Conservation (phyloP, 2,888 invertebrate species). For the Ormyrus thymus region DNA sequence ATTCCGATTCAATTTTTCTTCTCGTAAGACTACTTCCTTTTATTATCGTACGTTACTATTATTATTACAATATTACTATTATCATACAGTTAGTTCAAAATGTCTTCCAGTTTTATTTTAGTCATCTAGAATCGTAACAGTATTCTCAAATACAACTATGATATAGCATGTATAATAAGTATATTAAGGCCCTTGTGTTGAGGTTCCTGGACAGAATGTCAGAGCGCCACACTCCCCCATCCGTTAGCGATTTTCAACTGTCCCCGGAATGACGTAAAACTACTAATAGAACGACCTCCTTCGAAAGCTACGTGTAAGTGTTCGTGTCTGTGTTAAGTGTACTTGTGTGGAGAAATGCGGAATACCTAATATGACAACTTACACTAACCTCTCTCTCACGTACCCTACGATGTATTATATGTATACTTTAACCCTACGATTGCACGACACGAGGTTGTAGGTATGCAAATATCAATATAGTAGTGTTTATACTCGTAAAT, state of each 20-base stretch:
- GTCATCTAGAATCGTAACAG: conserved; percentile 58
- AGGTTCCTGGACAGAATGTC: conserved; percentile 65
- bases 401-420: conserved; percentile 41
- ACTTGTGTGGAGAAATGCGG: conserved; percentile 35
- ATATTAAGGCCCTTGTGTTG: conserved; percentile 70
- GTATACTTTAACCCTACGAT: conserved; percentile 65
- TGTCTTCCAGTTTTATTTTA: conserved; percentile 42
- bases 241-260: conserved; percentile 65
- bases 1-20: conserved; percentile 40
- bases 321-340: background rate
- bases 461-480: conserved; percentile 44
- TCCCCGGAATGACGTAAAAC: conserved; percentile 54
- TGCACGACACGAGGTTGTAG: conserved; percentile 66
- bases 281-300: conserved; percentile 26
- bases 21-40: conserved; percentile 40
- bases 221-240: conserved; percentile 55
- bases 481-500: conserved; percentile 23
- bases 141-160: conserved; percentile 57
- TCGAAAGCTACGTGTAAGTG: conserved; percentile 15
- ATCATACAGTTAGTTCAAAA: conserved; percentile 43
- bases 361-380: conserved; percentile 46
- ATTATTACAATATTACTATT: conserved; percentile 55
- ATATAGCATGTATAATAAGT: conserved; percentile 65
- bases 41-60: conserved; percentile 48
- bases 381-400: conserved; percentile 38